Percentiles rank a stretch among this genome's conserved stretches.
Conservation (phyloP, 2,797 vertebrate species). For the Myotis vivesi region DNA sequence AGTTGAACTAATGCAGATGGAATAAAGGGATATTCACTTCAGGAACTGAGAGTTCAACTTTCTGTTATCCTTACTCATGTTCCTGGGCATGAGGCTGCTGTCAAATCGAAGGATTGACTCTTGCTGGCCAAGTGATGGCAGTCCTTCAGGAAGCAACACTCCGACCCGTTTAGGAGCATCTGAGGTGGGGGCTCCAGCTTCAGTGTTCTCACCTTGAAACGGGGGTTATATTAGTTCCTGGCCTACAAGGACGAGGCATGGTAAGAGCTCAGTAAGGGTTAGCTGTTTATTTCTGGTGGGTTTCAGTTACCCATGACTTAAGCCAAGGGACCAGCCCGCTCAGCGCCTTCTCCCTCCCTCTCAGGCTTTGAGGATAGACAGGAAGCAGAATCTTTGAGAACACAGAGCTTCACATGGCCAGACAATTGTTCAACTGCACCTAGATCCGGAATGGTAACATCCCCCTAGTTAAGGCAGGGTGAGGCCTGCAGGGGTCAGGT, state of each 20-base stretch:
- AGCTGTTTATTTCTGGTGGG: background rate
- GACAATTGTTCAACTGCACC: background rate
- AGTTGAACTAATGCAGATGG: background rate
- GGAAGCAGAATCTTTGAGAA: background rate
- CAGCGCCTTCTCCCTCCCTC: background rate
- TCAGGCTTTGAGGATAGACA: background rate
- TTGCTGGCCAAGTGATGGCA: background rate
- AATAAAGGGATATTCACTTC: background rate
- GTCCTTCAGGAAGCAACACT: background rate
- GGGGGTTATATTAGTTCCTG: background rate
- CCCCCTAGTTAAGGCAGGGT: background rate
- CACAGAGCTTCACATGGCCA: accelerated
- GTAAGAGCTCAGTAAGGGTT: background rate
- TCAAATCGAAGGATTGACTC: background rate
- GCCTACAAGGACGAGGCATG: background rate
- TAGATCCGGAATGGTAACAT: background rate
- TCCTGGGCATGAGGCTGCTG: background rate
- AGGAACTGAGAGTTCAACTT: background rate
- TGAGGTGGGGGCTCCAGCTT: background rate
- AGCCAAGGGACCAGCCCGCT: background rate
- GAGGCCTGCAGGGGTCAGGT: background rate
- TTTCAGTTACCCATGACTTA: background rate
- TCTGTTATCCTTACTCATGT: background rate
- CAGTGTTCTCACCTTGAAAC: background rate
- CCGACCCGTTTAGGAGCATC: background rate